phyloP scores from a whole-genome alignment of 2,888 invertebrate species.

The Ferdinandea cuprea region DNA sequence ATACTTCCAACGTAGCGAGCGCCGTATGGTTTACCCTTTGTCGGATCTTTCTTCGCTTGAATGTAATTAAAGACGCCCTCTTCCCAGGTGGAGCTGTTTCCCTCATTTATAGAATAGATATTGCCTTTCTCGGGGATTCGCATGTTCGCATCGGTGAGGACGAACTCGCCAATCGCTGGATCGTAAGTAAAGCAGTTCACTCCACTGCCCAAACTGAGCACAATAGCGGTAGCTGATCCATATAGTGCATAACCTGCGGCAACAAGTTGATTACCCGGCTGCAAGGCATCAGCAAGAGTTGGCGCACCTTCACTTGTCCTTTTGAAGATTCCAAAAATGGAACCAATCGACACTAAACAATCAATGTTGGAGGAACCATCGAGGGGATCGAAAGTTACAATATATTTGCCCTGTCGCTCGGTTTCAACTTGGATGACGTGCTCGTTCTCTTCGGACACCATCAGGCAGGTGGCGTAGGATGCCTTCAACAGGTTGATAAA shows the following conservation, averaged over 20 bases:
- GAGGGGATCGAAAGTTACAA: constrained; percentile 98
- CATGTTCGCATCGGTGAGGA: constrained; percentile 94
- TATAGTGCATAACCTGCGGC: constrained; percentile 98
- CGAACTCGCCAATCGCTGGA: constrained; percentile 91
- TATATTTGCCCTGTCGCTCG: constrained; percentile 96
- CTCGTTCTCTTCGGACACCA: constrained; percentile 98
- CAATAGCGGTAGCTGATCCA: constrained; percentile 98
- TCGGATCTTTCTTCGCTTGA: constrained; percentile 92
- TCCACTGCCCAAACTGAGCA: constrained; percentile 91
- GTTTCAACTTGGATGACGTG: constrained; percentile 93
- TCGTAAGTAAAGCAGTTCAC: constrained; percentile 93
- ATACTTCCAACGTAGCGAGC: constrained; percentile 99
- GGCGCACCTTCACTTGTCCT: constrained; percentile 84
- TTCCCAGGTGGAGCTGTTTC: constrained; percentile 83
- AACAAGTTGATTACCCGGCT: constrained; percentile 92
- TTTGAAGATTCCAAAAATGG: constrained; percentile 95
- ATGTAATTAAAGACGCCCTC: constrained; percentile 88
- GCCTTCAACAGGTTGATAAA: constrained; percentile 98
- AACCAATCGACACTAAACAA: constrained; percentile 98
- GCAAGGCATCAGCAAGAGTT: constrained; percentile 89
- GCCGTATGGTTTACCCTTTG: constrained; percentile 95
- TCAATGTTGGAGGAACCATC: constrained; percentile 99
- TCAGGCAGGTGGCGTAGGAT: constrained; percentile 94
- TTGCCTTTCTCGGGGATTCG: constrained; percentile 92
- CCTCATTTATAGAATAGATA: constrained; percentile 92